Percentiles rank a stretch among this genome's conserved stretches.
These are phyloP conservation scores for Riparia riparia DNA, from an alignment of 2,113 vertebrate species.

Conservation along the genomic window DNA sequence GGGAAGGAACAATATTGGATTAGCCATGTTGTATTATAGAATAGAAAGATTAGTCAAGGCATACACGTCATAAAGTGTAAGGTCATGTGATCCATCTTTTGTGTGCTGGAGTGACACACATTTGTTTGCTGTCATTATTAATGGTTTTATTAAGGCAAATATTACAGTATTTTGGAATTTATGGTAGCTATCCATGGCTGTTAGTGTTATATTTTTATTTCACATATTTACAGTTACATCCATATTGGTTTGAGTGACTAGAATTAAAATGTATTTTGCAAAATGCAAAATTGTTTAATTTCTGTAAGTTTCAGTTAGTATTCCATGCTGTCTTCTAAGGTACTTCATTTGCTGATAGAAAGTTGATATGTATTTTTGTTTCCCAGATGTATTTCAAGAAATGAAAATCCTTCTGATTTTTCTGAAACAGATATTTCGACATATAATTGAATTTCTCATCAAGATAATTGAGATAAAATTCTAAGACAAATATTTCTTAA, in stretches of 20 bases:
- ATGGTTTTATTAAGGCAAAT: not conserved
- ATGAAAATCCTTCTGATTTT: not conserved
- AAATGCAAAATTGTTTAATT: not conserved
- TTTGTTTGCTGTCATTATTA: not conserved
- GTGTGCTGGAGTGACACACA: not conserved
- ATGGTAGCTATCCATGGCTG: not conserved
- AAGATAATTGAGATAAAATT: conserved; percentile 9
- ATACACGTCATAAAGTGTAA: not conserved
- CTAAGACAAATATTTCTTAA: not conserved
- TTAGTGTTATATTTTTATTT: not conserved
- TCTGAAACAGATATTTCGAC: conserved; percentile 10
- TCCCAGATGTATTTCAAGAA: not conserved
- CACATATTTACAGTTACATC: not conserved
- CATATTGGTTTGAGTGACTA: not conserved
- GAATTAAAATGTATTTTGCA: not conserved
- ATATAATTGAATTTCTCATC: not conserved
- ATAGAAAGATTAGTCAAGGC: not conserved
- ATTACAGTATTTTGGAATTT: not conserved
- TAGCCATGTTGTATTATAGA: not conserved
- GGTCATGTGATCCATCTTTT: not conserved
- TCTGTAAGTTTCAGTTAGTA: not conserved
- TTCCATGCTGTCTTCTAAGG: not conserved
- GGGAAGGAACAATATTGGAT: not conserved
- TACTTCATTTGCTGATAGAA: not conserved
- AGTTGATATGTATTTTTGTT: not conserved